Evolutionary conservation across 2,888 invertebrate species (phyloP), one percentile per base, ranked within the genome.

Genomic region (Rapana venosa): DNA sequence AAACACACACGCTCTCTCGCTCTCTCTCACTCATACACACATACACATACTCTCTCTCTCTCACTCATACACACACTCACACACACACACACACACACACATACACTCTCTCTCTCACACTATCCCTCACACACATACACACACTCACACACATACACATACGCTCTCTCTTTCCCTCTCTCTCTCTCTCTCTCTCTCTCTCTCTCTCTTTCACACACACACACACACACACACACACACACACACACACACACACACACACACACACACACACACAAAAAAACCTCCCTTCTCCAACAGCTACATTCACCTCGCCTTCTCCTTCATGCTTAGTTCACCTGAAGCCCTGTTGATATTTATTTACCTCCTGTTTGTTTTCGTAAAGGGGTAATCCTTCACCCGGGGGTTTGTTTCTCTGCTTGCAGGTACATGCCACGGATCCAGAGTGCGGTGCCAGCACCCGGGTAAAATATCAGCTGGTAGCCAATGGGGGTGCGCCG

Each of bases 381-480:
- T 47, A 47, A 47, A 47, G 47, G 74, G 74, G 74, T 83, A 32
- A 83, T 26, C 11, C 26, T 83, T 47, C 6, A 35, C 35, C 32
- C 35, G 35, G 30, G 6, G 6, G 30, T 35, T 15, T 11, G 15
- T 15, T 79, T 79, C 11, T 32, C 79, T 79, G 79, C 32, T 81
- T 98, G 96, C 97, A 99, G 99, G 98, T 99, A 95, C 98, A 98
- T 92, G 99, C 99, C 2, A 98, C 98, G 92, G 99, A 99, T 96
- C 98, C 98, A 20, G 99, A 99, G 96, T 99, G 99, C 95, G 99
- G 99, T 22, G 98, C 98, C 0, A 99, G 99, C 96, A 98, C 98
- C 13, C 97, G 97, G 22, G 97, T 99, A 84, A 97, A 97, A 85
- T 99, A 99, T 96, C 97, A 98, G 20, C 96, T 99, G 92, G 95